Conservation (phyloP, 2,113 vertebrate genomes). For the Terrapene triunguis region DNA sequence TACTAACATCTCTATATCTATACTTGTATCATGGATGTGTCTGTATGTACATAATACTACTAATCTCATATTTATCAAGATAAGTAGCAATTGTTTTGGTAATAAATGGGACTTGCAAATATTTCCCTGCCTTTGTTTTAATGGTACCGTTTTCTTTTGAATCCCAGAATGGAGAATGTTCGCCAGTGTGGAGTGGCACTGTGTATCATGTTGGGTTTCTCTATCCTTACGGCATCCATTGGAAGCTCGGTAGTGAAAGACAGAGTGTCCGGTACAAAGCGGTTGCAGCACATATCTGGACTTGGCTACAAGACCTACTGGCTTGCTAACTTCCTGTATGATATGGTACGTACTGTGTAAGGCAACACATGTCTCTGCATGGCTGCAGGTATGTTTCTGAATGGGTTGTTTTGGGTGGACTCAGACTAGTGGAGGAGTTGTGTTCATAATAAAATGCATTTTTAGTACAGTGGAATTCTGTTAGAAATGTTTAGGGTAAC, state of each 20-base stretch:
- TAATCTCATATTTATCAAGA: not conserved
- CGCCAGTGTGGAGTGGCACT: slow-evolving; percentile 82
- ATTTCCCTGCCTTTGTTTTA: not conserved
- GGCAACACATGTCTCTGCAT: not conserved
- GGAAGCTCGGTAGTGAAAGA: slow-evolving; percentile 74
- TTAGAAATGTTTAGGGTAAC: not conserved
- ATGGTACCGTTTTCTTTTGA: not conserved
- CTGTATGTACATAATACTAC: not conserved
- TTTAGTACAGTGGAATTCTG: not conserved
- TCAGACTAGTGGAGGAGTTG: not conserved
- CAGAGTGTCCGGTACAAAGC: slow-evolving; percentile 73
- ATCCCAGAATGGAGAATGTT: slow-evolving; percentile 79
- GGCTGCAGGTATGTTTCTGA: not conserved
- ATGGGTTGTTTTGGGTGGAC: not conserved
- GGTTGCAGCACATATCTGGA: slow-evolving; percentile 79
- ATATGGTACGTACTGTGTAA: slow-evolving; percentile 75
- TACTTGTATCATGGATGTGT: not conserved
- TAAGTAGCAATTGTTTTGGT: not conserved
- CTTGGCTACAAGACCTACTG: slow-evolving; percentile 79
- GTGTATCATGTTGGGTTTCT: slow-evolving; percentile 81
- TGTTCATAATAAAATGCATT: not conserved
- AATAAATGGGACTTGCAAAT: not conserved
- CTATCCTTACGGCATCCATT: slow-evolving; percentile 73
- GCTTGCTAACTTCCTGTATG: slow-evolving; percentile 78
- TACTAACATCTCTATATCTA: not conserved